Base-by-base conservation (phyloP, 2,113 vertebrate genomes). In the Chrysochloris asiatica region DNA sequence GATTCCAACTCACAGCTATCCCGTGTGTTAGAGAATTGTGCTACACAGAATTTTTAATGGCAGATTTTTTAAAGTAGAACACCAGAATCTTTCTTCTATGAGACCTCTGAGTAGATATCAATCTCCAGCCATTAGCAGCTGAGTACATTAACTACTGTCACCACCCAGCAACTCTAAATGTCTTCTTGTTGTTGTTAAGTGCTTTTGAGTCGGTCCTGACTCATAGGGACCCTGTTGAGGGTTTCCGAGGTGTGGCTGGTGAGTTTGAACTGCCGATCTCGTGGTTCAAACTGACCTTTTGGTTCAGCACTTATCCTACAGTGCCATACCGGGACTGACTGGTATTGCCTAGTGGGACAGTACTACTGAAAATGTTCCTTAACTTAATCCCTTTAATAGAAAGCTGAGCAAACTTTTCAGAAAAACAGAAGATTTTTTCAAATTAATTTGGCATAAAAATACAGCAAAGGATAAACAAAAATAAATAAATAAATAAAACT, bases 351-450 rank as follows among this genome's bases (percentile, higher is more conserved):
- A 43, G 48, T 0, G 30, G 43, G 54, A 26, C 24, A 73, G 19
- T 1, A 19, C 22, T 30, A 14, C 0, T 12, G 48, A 19, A 7
- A 56, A 38, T 28, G 3, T 0, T 80, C 19, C 71, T 61, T 19
- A 69, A 81, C 48, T 41, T 43, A 89, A 63, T 22, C 36, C 43
- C 38, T 28, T 48, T 28, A 65, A n/a, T 30, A 88, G 43, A 89
- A 75, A 11, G 45, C 38, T 45, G 28, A 72, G 45, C 8, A 91
- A 36, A 92, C 48, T 28, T 48, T 92, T 90, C 47, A 36, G 77
- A 77, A 83, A 83, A 82, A 19, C 30, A 76, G 24, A 2, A 77
- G 38, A 28, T 71, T 69, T 94, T 89, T 84, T 38, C 56, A 84
- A 89, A 63, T 67, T 36, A 33, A 50, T 50, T 67, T 52, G 36